Evolutionary conservation across 2,797 vertebrate species (phyloP).

Genomic region (Anolis apletophallus): DNA sequence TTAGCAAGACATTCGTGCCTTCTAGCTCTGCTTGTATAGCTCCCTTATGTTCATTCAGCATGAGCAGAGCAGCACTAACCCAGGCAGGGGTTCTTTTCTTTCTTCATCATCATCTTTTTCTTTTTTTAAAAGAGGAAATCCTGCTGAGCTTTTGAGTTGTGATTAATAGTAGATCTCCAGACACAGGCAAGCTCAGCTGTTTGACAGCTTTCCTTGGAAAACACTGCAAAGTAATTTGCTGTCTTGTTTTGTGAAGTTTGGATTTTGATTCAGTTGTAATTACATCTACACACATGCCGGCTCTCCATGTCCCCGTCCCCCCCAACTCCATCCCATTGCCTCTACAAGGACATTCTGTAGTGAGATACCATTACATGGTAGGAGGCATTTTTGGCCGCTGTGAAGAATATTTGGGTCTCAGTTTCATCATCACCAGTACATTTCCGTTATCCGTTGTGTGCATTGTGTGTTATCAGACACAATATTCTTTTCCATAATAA

Average conservation of each 20-base stretch:
- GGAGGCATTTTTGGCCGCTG: neutral
- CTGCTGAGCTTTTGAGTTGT: slow-evolving; percentile 22
- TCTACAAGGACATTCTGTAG: neutral
- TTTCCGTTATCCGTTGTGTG: neutral
- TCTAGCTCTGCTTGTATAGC: neutral
- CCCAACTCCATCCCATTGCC: neutral
- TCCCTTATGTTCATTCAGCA: neutral
- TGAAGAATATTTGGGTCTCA: neutral
- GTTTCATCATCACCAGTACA: neutral
- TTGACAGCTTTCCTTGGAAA: slow-evolving; percentile 39
- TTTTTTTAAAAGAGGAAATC: neutral
- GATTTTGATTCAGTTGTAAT: slow-evolving; percentile 20
- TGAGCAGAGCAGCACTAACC: neutral
- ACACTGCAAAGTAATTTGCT: slow-evolving; percentile 49
- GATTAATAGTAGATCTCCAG: slow-evolving; percentile 16
- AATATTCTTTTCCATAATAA: too few species aligned
- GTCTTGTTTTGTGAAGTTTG: slow-evolving; percentile 17
- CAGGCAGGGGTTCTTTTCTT: neutral
- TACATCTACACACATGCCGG: neutral
- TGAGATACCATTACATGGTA: neutral
- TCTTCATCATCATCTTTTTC: too few species aligned
- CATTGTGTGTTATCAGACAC: neutral
- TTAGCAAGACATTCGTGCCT: neutral
- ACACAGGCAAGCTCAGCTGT: neutral
- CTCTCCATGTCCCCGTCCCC: neutral